Base-by-base conservation (phyloP, 2,113 vertebrate genomes). In the Regulus satrapa region DNA sequence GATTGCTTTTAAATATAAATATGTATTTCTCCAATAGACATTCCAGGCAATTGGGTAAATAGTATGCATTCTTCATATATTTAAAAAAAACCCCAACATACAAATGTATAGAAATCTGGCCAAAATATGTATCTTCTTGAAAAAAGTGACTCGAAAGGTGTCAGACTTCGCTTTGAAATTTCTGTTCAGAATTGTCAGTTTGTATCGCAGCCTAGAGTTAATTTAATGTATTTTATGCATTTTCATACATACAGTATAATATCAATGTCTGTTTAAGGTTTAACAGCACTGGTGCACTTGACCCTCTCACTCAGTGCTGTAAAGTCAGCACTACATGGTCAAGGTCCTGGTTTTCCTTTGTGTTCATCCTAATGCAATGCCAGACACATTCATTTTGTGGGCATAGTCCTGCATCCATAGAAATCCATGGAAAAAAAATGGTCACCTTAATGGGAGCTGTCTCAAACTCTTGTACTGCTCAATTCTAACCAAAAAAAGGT, bases 1-100 rank as follows among this genome's bases (percentile, higher is more conserved):
- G 92, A 92, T 96, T 94, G 66, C 95, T 96, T 97, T 94, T 94
- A 93, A 95, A 96, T 96, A 97, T 96, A 97, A 96, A 96, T 88
- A 85, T 83, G 63, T 96, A 95, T 95, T 94, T 96, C 96, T 96
- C 62, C 94, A 75, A 51, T 40, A 96, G 95, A 77, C 92, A 87
- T 95, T 96, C 87, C 48, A 89, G 87, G 82, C 75, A 76, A 66
- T 72, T 89, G 95, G 38, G 61, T 95, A 96, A 96, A 96, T 96
- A 96, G 85, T 95, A 95, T 87, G 78, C 93, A 84, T 96, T 97
- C 97, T 94, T 80, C 81, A 91, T 91, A 63, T 88, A 92, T 83
- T 83, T 62, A 55, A 68, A 87, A 94, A 85, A 91, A 90, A 48
- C 25, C n/a, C n/a, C n/a, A n/a, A 9, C 49, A 80, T 80, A 43